Evolutionary conservation across 2,888 invertebrate species (phyloP), one percentile per base, ranked within the genome.

Genomic region (Synergus umbraculus): DNA sequence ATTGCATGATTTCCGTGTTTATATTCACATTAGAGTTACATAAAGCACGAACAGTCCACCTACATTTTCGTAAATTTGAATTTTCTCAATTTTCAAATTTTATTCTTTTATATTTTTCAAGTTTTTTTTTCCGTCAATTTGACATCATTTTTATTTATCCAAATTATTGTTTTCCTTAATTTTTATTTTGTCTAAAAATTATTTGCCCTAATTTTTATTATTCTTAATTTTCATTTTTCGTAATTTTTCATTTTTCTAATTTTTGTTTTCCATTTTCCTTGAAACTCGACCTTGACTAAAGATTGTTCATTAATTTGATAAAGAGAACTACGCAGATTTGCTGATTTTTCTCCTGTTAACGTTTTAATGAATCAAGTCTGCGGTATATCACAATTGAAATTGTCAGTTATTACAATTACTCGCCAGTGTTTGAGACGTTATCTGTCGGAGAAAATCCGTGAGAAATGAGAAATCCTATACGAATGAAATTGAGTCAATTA

Each of bases 341-440:
- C 63, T 10, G 22, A 63, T 64, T 2, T 37, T 64, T 37, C 37
- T 15, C 29, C 29, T 64, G 29, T 64, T 37, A 64, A 64, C 13
- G 37, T 37, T 22, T 64, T 64, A 64, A 64, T 64, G 63, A 64
- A 13, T 22, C 63, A 64, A 64, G 15, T 64, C 5, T 60, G 10
- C 18, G n/a, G 22, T 63, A 29, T 63, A 63, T 29, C 13, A 15
- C 37, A 22, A 64, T 4, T 29, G 63, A 4, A 64, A 64, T 64
- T 64, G 63, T 4, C 13, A 37, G 37, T 64, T 13, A 64, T 49
- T 13, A 49, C 29, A 49, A 49, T 49, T 1, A 49, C 12, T 13
- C 12, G 46, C 46, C 22, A 29, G 22, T 29, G 22, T 29, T 29
- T 29, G 22, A 29, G 22, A 29, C 2, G 22, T 29, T 29, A 29